Evolutionary conservation across 30 jellyfish, hydroid and myxozoan genomes (phyloP), one percentile per base, ranked within the genome.

Genomic region (Aurelia coerulea): DNA sequence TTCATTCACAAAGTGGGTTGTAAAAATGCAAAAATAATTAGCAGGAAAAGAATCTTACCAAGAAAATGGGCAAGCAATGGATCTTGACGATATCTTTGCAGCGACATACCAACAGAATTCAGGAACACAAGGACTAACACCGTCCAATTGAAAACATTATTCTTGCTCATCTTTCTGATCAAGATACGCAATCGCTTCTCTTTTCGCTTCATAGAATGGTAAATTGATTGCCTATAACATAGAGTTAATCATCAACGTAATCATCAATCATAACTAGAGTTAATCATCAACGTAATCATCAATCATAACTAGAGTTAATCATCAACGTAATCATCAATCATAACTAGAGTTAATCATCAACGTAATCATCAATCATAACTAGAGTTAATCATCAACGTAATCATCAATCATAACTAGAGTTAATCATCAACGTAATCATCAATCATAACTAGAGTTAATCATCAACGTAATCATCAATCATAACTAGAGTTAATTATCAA

Each of bases 61-160:
- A 74, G 85, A 74, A 74, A 74, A 10, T 52, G 39, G 37, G 62
- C 65, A 3, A 86, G 62, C 84, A 68, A 65, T 29, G 42, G 83
- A 46, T 69, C 83, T 67, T 92, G 95, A 10, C 90, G 86, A 69
- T 92, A 87, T 58, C 73, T 79, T 5, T 78, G 92, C 53, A 89
- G 65, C 1, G 98, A 76, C 93, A 88, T 93, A 7, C 81, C 74
- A 11, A 84, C 96, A 0, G 98, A 71, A 86, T 93, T 93, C 18
- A 93, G 80, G 62, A 88, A 79, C 19, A 93, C 98, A 19, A 93
- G 90, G 31, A 93, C 81, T 65, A 93, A 60, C 31, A 93, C 98
- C 16, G 68, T 49, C 98, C 98, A 93, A 66, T 88, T 87, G 80
- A 93, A 93, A n/a, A 81, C 83, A 15, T 68, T 78, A 52, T 93